Conservation (phyloP, 2,888 invertebrate genomes). For the Ferdinandea cuprea region DNA sequence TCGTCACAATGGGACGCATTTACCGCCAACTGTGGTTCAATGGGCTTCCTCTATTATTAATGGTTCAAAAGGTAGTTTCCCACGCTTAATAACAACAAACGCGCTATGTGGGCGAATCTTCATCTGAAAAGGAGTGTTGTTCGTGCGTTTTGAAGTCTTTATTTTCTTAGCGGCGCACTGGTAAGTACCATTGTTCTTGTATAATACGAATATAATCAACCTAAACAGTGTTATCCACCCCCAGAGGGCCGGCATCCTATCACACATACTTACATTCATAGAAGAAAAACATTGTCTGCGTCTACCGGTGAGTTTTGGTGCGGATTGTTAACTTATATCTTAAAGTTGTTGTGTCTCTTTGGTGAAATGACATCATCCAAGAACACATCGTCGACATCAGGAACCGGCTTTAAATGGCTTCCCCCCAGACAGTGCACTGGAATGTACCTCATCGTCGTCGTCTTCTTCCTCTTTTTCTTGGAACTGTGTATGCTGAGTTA, state of each 20-base stretch:
- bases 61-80: conserved; percentile 29
- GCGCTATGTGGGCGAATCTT: conserved; percentile 44
- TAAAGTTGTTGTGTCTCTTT: conserved; percentile 13
- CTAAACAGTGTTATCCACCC: conserved; percentile 47
- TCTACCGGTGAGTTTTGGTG: not conserved
- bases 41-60: conserved; percentile 19
- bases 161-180: conserved; percentile 10
- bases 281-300: conserved; percentile 27
- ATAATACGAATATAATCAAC: conserved; percentile 7
- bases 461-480: conserved; percentile 25
- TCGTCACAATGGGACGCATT: conserved; percentile 15
- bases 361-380: conserved; percentile 62
- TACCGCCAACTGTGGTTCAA: conserved; percentile 29
- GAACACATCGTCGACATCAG: conserved; percentile 16
- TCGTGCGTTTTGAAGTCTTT: conserved; percentile 4
- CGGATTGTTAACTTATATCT: conserved; percentile 40
- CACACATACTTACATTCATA: conserved; percentile 16
- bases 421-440: conserved; percentile 9
- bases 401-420: conserved; percentile 39
- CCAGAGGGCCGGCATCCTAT: conserved; percentile 15
- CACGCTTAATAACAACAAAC: conserved; percentile 17
- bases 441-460: conserved; percentile 17
- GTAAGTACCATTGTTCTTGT: conserved; percentile 52
- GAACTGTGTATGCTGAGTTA: conserved; percentile 10
- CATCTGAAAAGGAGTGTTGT: not conserved